Evolutionary conservation across 1,140 invertebrate genomes (phyloP), one percentile per base, ranked within the genome.

Genomic region (Drosophila simulans): DNA sequence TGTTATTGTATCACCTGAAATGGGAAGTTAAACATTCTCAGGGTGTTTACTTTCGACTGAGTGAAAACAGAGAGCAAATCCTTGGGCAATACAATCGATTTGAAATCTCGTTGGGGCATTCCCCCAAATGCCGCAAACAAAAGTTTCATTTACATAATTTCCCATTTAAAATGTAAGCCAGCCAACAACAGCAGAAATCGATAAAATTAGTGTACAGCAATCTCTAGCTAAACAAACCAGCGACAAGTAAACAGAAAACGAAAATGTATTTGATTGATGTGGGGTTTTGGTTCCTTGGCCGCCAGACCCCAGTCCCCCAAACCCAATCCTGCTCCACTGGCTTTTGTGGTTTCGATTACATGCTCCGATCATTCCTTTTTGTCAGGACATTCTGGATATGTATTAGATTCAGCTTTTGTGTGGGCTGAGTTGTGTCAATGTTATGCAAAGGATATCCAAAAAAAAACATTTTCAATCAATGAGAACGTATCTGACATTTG

Each of bases 141-240:
- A 74, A 77, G 72, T 80, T 80, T 85, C 63, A 85, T 85, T 85
- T 85, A 86, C 81, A 85, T 86, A 81, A 85, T 81, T 74, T 81
- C 52, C 64, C 73, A 81, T 86, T 86, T 74, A 81, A 74, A 81
- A 81, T 81, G 72, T 80, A 65, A 70, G 52, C 57, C 48, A 40
- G 35, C 54, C 35, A 62, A 62, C 77, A 80, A 78, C 57, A 54
- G 37, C 68, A 51, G 69, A 82, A 85, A 85, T 85, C 82, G 85
- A 85, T 85, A 78, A 81, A 78, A 81, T 81, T 81, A 66, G 82
- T 77, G 63, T 65, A 58, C 76, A 48, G 59, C 43, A 73, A 56
- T 76, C 71, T 70, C 64, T 48, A 56, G 55, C 42, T 76, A 85
- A 86, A 73, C 80, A 78, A 69, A 65, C 52, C 39, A 39, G 43